phyloP scores from a whole-genome alignment of 2,797 vertebrate species.

The Halcyon badia region DNA sequence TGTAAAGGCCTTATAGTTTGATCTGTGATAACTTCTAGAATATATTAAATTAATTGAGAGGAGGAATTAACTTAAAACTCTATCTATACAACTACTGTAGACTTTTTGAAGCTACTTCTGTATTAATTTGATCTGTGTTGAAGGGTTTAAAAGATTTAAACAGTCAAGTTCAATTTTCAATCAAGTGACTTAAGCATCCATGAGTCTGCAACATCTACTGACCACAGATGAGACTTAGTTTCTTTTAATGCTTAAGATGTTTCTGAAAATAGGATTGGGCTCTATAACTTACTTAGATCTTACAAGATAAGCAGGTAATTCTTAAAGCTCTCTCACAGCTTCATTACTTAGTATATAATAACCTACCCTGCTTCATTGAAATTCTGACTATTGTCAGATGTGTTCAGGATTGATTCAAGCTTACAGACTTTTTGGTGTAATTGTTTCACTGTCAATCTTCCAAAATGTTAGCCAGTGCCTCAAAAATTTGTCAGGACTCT shows the following conservation, averaged over 20 bases:
- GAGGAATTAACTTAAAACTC: background rate
- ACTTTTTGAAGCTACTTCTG: background rate
- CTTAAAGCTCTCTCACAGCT: background rate
- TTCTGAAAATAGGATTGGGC: background rate
- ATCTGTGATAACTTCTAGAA: background rate
- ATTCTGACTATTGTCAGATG: background rate
- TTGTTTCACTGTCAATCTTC: background rate
- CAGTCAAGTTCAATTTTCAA: background rate
- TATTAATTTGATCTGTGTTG: background rate
- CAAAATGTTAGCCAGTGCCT: background rate
- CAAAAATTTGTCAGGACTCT: background rate
- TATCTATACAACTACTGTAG: background rate
- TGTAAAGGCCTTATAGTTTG: background rate
- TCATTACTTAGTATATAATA: background rate
- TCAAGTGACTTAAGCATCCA: background rate
- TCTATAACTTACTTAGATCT: background rate
- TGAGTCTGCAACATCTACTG: background rate
- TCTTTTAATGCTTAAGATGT: background rate
- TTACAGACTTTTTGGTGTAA: background rate
- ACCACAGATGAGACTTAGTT: background rate
- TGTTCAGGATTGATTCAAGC: background rate
- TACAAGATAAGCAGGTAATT: background rate
- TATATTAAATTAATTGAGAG: background rate
- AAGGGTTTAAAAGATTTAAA: background rate
- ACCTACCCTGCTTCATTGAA: background rate